Evolutionary conservation across 1,140 invertebrate species (phyloP).

Genomic region (Triops longicaudatus): DNA sequence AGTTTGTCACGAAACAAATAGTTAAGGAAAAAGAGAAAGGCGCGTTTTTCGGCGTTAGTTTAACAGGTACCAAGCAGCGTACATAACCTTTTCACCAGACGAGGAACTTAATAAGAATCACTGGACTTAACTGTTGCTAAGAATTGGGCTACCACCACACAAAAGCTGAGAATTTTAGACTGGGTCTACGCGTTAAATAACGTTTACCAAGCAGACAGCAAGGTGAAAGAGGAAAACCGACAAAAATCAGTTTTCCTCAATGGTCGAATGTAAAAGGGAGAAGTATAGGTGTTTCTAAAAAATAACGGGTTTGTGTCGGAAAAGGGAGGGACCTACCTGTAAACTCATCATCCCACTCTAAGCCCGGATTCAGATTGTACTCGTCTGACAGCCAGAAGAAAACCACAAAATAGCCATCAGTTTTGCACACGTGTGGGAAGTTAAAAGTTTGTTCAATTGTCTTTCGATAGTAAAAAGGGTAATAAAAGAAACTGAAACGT

Average conservation of each 20-base stretch:
- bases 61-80: not conserved
- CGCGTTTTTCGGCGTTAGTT: not conserved
- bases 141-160: not conserved
- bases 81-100: not conserved
- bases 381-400: constrained; percentile 81
- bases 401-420: constrained; percentile 36
- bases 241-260: not conserved
- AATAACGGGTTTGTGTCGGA: constrained; percentile 28
- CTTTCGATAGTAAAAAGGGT: not conserved
- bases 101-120: not conserved
- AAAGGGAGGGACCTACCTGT: constrained; percentile 72
- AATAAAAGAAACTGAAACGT: not conserved
- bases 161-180: not conserved
- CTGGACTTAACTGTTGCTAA: not conserved
- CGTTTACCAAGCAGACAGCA: not conserved
- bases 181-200: not conserved
- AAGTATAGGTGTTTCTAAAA: constrained; percentile 18
- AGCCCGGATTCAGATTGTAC: constrained; percentile 97
- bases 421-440: constrained; percentile 4
- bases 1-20: too few species aligned
- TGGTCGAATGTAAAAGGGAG: not conserved
- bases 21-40: not conserved
- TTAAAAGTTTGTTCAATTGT: not conserved
- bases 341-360: constrained; percentile 99
- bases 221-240: constrained; percentile 24